phyloP scores from a whole-genome alignment of 2,797 vertebrate genomes.

The Bovichtus variegatus region DNA sequence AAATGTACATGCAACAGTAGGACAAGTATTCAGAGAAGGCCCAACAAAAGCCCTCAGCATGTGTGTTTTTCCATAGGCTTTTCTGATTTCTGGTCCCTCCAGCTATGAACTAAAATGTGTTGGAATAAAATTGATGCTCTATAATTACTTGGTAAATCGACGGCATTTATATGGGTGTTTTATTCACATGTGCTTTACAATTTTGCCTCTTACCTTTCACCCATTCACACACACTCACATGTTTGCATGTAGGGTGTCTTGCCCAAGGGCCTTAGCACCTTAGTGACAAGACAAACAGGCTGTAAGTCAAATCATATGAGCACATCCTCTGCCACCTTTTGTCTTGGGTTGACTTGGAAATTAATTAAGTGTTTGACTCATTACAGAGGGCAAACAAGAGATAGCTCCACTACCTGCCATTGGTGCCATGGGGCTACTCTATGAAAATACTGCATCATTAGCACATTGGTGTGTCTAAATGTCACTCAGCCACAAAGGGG shows the following conservation, averaged over 20 bases:
- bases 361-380: constrained; percentile 75
- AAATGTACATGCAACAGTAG: background rate
- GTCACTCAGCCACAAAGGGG: constrained; percentile 76
- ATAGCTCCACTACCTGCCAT: constrained; percentile 57
- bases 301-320: constrained; percentile 38
- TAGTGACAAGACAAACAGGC: constrained; percentile 18
- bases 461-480: constrained; percentile 82
- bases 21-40: background rate
- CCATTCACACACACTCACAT: too few species aligned
- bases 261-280: background rate
- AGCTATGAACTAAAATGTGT: background rate
- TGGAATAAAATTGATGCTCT: background rate
- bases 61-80: background rate
- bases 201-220: too few species aligned
- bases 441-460: constrained; percentile 83
- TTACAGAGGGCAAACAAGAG: constrained; percentile 53
- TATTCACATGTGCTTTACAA: too few species aligned
- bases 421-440: constrained; percentile 60
- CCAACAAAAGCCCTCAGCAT: background rate
- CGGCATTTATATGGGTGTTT: too few species aligned
- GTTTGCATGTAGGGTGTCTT: too few species aligned
- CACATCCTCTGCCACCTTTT: constrained; percentile 55
- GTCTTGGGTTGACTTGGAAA: constrained; percentile 60
- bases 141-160: background rate
- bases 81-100: background rate